Base-by-base conservation (phyloP, 2,888 invertebrate species). In the Ormyrus nitidulus region DNA sequence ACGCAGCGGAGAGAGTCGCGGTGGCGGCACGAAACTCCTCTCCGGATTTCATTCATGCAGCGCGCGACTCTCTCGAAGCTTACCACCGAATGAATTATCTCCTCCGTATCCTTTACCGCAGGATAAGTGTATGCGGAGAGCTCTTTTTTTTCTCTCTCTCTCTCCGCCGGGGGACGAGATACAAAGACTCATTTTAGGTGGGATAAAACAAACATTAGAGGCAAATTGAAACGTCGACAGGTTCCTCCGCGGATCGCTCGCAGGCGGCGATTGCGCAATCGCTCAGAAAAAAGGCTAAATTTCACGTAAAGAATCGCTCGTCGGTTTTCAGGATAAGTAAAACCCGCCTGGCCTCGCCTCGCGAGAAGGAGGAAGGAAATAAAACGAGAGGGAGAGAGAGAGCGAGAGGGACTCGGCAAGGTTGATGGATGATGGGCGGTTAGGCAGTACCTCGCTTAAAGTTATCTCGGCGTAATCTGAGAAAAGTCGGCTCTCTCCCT, bases 371-470 rank as follows among this genome's bases (percentile, higher is more conserved):
- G 8, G 9, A 19, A 72, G 51, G n/a, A 72, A 54, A 44, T 13
- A n/a, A 49, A 10, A 53, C 13, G 46, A 64, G 48, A 51, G 68
- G 56, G 58, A 61, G 56, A 51, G 51, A 54, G 64, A 56, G 59
- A 56, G 76, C 62, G 76, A 62, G 19, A 46, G 61, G 77, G 48
- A 76, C 72, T 82, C 84, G 80, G 77, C 79, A 84, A 87, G 87
- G 86, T 87, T 89, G 90, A 90, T 89, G 88, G 89, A 90, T 89
- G 89, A 89, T 87, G 87, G 86, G 86, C 88, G 89, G 88, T 86
- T 86, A 86, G 84, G 84, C 84, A 84, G 85, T 83, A 87, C 86
- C 87, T 85, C 84, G 82, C 86, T 86, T 87, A 89, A 89, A 89
- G 89, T 87, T 90, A 90, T 89, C 90, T 86, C 84, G 19, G 34